Conservation (phyloP, 2,113 vertebrate species). For the Bambusicola thoracicus region DNA sequence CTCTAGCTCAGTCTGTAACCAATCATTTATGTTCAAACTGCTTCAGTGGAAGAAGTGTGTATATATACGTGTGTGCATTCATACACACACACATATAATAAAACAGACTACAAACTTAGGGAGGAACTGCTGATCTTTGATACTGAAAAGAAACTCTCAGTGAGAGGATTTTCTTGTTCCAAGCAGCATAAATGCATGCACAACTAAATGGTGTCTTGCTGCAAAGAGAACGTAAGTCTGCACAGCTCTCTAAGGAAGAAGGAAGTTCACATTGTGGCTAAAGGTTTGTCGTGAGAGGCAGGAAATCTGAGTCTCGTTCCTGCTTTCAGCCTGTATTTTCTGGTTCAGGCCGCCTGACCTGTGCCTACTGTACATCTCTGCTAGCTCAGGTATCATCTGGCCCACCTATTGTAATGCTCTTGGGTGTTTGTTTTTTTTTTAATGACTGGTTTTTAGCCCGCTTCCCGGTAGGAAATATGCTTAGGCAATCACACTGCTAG, state of each 20-base stretch:
- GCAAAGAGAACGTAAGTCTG: background rate
- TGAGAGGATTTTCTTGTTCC: background rate
- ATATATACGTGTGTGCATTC: fast-evolving
- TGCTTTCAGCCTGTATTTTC: background rate
- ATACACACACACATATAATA: background rate
- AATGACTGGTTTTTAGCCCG: background rate
- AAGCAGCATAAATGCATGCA: background rate
- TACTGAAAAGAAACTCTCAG: background rate
- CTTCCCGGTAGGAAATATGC: background rate
- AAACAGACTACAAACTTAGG: background rate
- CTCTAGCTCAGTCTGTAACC: background rate
- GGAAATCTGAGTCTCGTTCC: background rate
- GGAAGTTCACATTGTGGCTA: constrained; percentile 17
- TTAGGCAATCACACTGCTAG: background rate
- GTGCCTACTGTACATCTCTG: background rate
- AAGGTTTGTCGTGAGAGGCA: background rate
- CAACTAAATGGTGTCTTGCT: background rate
- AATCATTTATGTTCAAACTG: background rate
- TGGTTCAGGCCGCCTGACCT: background rate
- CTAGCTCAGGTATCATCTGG: background rate
- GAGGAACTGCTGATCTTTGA: background rate
- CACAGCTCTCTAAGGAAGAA: background rate
- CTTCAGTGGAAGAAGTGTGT: background rate
- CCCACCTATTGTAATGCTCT: background rate
- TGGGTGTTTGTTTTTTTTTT: background rate